phyloP scores from a whole-genome alignment of 1,140 invertebrate genomes.

The Spodoptera frugiperda region DNA sequence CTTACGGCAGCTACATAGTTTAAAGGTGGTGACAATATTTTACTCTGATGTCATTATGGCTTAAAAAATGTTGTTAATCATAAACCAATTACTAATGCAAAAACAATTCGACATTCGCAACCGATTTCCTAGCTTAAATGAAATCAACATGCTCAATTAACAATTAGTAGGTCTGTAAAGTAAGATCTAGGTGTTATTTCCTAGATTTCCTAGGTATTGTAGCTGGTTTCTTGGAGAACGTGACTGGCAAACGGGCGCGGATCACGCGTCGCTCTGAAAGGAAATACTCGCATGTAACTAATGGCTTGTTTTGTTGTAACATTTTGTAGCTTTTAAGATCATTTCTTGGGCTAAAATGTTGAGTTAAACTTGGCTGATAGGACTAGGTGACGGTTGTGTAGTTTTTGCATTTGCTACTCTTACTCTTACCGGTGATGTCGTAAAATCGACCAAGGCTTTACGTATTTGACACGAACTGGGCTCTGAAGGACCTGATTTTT shows the following conservation, averaged over 20 bases:
- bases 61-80: too few relatives aligned
- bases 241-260: slow-evolving; percentile 1
- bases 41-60: too few relatives aligned
- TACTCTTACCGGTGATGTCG: too few relatives aligned
- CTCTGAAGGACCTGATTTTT: too few relatives aligned
- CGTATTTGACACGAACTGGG: too few relatives aligned
- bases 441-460: too few relatives aligned
- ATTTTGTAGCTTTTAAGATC: background rate
- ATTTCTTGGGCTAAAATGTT: background rate
- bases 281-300: slow-evolving; percentile 33
- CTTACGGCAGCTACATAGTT: too few relatives aligned
- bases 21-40: too few relatives aligned
- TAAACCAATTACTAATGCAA: too few relatives aligned
- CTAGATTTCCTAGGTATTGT: background rate
- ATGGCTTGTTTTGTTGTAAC: slow-evolving; percentile 26
- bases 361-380: background rate
- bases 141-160: background rate
- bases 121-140: background rate
- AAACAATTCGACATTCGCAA: too few relatives aligned
- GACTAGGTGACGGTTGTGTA: too few relatives aligned
- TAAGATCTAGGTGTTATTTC: background rate
- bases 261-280: slow-evolving; percentile 43
- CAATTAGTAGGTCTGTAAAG: background rate
- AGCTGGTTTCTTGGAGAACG: slow-evolving; percentile 3
- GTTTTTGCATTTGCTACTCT: too few relatives aligned